Conservation (phyloP, 2,113 vertebrate genomes). For the Myodes glareolus region DNA sequence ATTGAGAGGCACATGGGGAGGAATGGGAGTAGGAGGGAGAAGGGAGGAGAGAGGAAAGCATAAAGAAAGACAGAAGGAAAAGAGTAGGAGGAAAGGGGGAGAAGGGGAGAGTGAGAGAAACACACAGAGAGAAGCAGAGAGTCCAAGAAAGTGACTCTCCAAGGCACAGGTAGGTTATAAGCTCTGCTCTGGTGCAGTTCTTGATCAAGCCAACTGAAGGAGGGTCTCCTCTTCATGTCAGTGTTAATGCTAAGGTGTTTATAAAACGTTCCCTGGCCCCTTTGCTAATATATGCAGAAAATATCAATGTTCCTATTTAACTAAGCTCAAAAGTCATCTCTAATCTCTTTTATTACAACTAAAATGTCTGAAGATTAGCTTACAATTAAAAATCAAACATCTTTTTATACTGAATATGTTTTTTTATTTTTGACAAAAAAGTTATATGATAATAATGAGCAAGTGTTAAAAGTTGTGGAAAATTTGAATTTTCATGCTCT, state of each 20-base stretch:
- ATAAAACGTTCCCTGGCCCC: fast-evolving
- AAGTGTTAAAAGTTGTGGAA: neutral
- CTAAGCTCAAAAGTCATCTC: neutral
- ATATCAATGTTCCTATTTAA: neutral
- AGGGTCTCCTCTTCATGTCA: too few species aligned
- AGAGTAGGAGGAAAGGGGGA: neutral
- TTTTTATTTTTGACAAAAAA: neutral
- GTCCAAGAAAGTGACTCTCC: neutral
- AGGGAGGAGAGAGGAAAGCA: neutral
- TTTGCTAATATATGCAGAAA: neutral
- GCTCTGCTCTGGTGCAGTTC: too few species aligned
- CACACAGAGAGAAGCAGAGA: neutral
- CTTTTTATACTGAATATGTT: neutral
- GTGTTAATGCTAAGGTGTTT: neutral
- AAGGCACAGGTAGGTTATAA: neutral
- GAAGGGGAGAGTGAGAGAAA: neutral
- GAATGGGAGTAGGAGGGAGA: neutral
- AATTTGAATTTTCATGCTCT: neutral
- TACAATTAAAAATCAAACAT: neutral
- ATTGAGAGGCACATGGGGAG: neutral
- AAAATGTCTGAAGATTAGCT: neutral
- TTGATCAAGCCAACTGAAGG: neutral
- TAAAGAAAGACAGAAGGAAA: neutral
- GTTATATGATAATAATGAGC: neutral
- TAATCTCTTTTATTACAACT: neutral